Base-by-base conservation (phyloP, 2,888 invertebrate species). In the Leptothorax acervorum region DNA sequence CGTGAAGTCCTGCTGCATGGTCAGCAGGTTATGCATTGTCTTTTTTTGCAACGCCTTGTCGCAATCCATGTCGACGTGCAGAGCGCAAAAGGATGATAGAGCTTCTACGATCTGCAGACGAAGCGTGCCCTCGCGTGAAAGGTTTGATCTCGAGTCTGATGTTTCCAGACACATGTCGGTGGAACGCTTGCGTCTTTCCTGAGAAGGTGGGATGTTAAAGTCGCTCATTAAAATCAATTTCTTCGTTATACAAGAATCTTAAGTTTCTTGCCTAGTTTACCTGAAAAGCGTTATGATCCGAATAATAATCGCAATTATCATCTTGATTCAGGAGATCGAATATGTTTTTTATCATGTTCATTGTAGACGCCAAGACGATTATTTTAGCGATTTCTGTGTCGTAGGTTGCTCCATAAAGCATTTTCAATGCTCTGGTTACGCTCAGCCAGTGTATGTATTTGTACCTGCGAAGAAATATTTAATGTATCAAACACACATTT, bases 71-170 rank as follows among this genome's bases (percentile, higher is more conserved):
- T 86, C 90, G 15, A 89, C 70, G 12, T 87, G 68, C 12, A 93
- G 82, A 51, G 92, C 92, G 65, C 92, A 92, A 75, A 92, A 94
- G 2, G 90, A 82, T 5, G 92, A 88, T 15, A 94, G 82, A n/a
- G 93, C 85, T 63, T 90, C 90, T 1, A 91, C 87, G 3, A 91
- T 86, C 48, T 92, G 89, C 57, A 92, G 89, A 86, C 90, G 92
- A 4, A 94, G 83, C 1, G 86, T 82, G 63, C 89, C 85, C 4
- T 85, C 78, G 1, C 79, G 60, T 5, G 60, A 9, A 11, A 11
- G 4, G 5, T 12, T 35, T 5, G 18, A 2, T 6, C 53, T 51
- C 18, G n/a, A 5, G 0, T 55, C 35, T 2, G 45, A 55, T 15
- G 18, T 35, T 4, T 57, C 23, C 23, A n/a, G 8, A 12, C 4